Evolutionary conservation across 2,797 vertebrate species (phyloP), one percentile per base, ranked within the genome.

Genomic region (Danio aesculapii): DNA sequence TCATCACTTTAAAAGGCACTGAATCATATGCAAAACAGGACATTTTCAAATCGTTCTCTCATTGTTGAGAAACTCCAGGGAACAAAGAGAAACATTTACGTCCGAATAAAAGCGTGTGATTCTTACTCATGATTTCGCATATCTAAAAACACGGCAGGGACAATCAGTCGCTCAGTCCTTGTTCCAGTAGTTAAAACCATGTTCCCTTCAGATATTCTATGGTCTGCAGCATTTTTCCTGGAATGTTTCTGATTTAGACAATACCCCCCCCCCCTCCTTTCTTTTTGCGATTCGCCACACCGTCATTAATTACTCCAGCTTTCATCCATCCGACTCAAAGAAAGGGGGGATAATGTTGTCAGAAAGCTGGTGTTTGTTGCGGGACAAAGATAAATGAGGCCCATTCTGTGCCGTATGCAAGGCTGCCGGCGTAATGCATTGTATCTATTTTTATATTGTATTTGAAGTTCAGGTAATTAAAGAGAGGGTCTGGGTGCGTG

Each of bases 381-480:
- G 88, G 92, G 95, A 97, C 96, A 96, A 96, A 95, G 95, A 98
- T 94, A 97, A 97, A 98, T 96, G 95, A 93, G 87, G 88, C 92
- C 90, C 93, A 92, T 92, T 93, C 90, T 88, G 88, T 89, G 93
- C 92, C 92, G 95, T 95, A 96, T 95, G 95, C 95, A 94, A 96
- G 93, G 90, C 91, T 95, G 93, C 91, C 94, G 93, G 91, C 92
- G 93, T 96, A 97, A 96, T 96, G 95, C 95, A 94, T 96, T 88
- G 88, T 96, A 95, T 97, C 95, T 94, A 91, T 95, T 95, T 92
- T 96, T 91, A 93, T 94, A 96, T 94, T 94, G 92, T 95, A 84
- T 95, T 94, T 94, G 94, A 95, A 92, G 89, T 95, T 95, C 88
- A 89, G 92, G 93, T 92, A 95, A 96, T 98, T 97, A 97, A 95